These are phyloP conservation scores for Psittacara wagleri DNA, from an alignment of 2,113 vertebrate genomes.

Conservation along the genomic window DNA sequence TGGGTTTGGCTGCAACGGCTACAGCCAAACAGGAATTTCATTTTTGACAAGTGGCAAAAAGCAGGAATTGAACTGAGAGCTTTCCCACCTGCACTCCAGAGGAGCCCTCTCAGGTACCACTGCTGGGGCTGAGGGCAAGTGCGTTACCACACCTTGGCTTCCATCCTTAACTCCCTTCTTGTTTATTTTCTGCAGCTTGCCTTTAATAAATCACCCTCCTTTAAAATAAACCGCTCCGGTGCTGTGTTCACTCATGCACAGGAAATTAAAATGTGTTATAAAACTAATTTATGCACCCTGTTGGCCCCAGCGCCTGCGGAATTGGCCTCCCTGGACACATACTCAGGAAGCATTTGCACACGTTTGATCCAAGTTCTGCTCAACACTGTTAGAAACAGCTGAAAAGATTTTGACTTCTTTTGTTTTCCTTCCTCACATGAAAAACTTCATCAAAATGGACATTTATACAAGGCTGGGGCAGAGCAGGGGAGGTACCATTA, in stretches of 20 bases:
- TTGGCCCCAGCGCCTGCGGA: background rate
- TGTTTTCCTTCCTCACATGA: background rate
- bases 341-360: background rate
- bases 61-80: background rate
- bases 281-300: background rate
- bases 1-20: background rate
- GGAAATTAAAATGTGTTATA: background rate
- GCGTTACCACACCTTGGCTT: background rate
- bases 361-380: background rate
- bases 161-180: background rate
- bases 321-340: background rate
- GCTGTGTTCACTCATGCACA: background rate
- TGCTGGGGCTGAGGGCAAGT: accelerated
- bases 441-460: background rate
- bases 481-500: background rate
- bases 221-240: background rate
- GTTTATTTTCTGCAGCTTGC: background rate
- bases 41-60: background rate
- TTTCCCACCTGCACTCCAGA: background rate
- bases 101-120: background rate
- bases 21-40: background rate
- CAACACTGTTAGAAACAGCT: background rate
- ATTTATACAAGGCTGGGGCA: background rate
- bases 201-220: background rate
- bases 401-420: background rate